Base-by-base conservation (phyloP, 1,140 invertebrate genomes). In the Cotesia glomerata region DNA sequence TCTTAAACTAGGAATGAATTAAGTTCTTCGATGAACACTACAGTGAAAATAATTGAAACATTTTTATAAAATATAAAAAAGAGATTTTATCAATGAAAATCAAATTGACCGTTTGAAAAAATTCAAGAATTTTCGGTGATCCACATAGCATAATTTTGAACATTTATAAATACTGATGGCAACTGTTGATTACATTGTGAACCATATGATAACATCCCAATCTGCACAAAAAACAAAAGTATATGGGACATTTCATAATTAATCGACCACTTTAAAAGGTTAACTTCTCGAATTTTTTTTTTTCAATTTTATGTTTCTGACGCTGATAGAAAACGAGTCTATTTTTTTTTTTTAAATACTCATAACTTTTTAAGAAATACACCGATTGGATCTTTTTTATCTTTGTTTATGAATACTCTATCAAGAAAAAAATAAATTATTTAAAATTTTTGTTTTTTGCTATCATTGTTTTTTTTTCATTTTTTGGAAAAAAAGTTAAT, bases 161-260 rank as follows among this genome's bases (percentile, higher is more conserved):
- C 54, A 70, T 81, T 74, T 1, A 82, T 68, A 58, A 79, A 83
- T 4, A 76, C 77, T n/a, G 77, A 76, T 13, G 80, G 80, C 36
- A 72, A 77, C 72, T 75, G 78, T 11, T 18, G 45, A 59, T 61
- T 73, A 18, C 82, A 83, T n/a, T 71, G 74, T 13, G 78, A 76
- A 45, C 81, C 77, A 16, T 79, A 80, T 5, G 81, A 83, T 69
- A 83, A 71, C 32, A 82, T 75, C 64, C 80, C 80, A 58, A 82
- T 75, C 81, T 84, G 58, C 36, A 64, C 67, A 61, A 61, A 59
- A 35, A n/a, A 51, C 35, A 13, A 65, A 52, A 54, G 0, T 54
- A 54, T 16, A 54, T n/a, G 26, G 3, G 26, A 26, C n/a, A 14
- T 14, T 14, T n/a, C 11, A n/a, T 18, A 54, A 54, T 9, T 18